Base-by-base conservation (phyloP, 2,888 invertebrate species). In the Cylloceria caligata region DNA sequence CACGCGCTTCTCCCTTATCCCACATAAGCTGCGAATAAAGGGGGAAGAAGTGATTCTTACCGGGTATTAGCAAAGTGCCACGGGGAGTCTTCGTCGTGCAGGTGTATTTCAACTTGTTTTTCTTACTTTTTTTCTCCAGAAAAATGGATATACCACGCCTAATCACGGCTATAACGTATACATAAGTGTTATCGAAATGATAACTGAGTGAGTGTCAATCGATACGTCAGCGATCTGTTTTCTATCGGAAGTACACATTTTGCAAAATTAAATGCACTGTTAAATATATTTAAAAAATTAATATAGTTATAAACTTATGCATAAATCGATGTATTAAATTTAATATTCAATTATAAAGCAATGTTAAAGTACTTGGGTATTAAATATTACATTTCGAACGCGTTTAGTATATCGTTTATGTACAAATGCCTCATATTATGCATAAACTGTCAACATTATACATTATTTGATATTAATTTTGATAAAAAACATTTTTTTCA, bases 1-100 rank as follows among this genome's bases (percentile, higher is more conserved):
- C 49, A 57, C 49, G 21, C 60, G 49, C 60, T 57, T 30, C 7
- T 13, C 27, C 57, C 45, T 24, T 36, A 19, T 16, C 65, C 19
- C 52, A 52, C 60, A 67, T 71, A 71, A 78, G 55, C 62, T 30
- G 57, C 55, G 57, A 73, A 55, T 73, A 69, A 73, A 64, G 39
- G 42, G n/a, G 39, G 19, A 42, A 39, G 39, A 75, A 75, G 60
- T 55, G 82, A 75, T 79, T 82, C 49, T 39, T 52, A 64, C 21
- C 49, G 69, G 64, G 30, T 62, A 60, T 68, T 49, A 64, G 55
- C 65, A 36, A 19, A 42, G 21, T 16, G 13, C 42, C 42, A 24
- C 45, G 24, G 68, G 30, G 21, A 60, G 36, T 62, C 47, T 49
- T 36, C 30, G 55, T 60, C 19, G 19, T n/a, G 34, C 47, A 65